phyloP scores from a whole-genome alignment of 2,113 vertebrate species.

The Meles meles region DNA sequence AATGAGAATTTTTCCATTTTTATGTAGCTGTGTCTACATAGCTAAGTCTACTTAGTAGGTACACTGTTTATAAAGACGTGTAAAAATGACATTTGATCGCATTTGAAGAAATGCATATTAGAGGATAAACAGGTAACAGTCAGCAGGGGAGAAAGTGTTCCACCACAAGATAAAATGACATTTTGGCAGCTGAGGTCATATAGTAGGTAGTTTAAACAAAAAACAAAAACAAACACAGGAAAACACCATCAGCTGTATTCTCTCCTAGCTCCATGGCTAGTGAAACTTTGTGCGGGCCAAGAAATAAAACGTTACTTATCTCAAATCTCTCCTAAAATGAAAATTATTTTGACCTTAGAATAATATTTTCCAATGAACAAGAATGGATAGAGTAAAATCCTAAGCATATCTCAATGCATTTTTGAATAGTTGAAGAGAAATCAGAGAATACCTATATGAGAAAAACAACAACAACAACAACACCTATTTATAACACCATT shows the following conservation, averaged over 20 bases:
- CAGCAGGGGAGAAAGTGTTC: not conserved
- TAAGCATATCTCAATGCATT: not conserved
- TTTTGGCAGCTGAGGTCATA: not conserved
- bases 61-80: not conserved
- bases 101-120: not conserved
- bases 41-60: not conserved
- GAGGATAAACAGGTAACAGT: not conserved
- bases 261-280: not conserved
- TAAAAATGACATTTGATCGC: not conserved
- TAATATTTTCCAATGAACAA: not conserved
- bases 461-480: not conserved
- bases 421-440: not conserved
- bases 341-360: constrained; percentile 1
- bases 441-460: not conserved
- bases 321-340: not conserved
- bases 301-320: not conserved
- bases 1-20: not conserved
- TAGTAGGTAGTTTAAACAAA: not conserved
- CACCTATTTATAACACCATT: not conserved
- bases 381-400: not conserved
- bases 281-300: not conserved
- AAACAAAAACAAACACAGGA: not conserved
- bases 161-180: not conserved
- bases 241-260: not conserved
- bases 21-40: not conserved